phyloP scores from a whole-genome alignment of 1,140 invertebrate species.

The Campoletis sonorensis region DNA sequence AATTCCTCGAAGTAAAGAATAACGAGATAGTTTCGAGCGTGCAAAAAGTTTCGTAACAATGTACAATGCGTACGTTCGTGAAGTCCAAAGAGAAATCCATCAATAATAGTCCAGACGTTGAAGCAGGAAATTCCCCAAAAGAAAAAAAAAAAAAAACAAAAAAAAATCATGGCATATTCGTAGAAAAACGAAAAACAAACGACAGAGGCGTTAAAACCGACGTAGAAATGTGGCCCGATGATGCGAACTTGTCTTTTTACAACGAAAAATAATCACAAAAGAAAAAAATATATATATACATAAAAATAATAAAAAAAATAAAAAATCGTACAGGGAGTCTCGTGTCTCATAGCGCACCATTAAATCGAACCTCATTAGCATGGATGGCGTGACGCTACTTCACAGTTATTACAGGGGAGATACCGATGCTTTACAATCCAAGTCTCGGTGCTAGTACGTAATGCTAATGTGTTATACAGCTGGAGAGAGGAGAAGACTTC shows the following conservation, averaged over 20 bases:
- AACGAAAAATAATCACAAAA: constrained; percentile 15
- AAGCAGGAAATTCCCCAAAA: background rate
- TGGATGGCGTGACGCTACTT: constrained; percentile 70
- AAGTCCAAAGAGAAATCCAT: background rate
- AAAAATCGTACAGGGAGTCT: constrained; percentile 42
- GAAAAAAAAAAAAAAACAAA: background rate
- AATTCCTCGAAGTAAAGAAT: too few relatives aligned
- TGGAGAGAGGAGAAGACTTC: constrained; percentile 62
- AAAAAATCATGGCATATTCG: background rate
- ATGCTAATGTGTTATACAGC: constrained; percentile 73
- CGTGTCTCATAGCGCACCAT: constrained; percentile 59
- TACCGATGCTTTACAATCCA: constrained; percentile 73
- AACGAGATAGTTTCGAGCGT: too few relatives aligned
- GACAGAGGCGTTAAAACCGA: background rate
- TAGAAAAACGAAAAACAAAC: background rate
- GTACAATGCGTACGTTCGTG: background rate
- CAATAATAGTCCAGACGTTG: background rate
- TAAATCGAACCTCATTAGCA: constrained; percentile 71
- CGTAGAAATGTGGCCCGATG: background rate
- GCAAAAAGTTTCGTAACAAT: background rate
- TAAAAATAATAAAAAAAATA: constrained; percentile 30
- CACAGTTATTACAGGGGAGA: constrained; percentile 76
- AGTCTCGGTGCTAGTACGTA: constrained; percentile 68
- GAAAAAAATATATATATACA: background rate
- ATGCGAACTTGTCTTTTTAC: background rate